Evolutionary conservation across 2,888 invertebrate species (phyloP), one percentile per base, ranked within the genome.

Genomic region (Papilio demoleus): DNA sequence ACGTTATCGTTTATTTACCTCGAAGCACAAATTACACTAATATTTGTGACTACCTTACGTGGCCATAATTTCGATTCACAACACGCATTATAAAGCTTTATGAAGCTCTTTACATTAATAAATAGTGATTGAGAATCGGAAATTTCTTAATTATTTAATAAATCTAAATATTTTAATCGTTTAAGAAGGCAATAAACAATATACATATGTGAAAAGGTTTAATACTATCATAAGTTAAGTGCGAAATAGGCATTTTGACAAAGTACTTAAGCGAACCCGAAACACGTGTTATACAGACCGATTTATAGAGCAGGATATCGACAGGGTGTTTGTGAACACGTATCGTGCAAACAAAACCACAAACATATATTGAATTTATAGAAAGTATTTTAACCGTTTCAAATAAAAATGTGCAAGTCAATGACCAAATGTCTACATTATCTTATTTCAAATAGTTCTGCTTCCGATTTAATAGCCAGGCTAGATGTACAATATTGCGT

Each of bases 61-160:
- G 92, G 92, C 91, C 90, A 89, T 90, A 89, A 84, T 90, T 91
- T 92, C 89, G 90, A 89, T 92, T 92, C 92, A 92, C 92, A 92
- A 92, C 92, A 87, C 92, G 90, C 85, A 84, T 87, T 85, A 91
- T 92, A 92, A 92, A 92, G 92, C 92, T 91, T 91, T 80, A 82
- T 88, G 85, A 92, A 92, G 92, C 92, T 92, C 92, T 85, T 92
- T 89, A 91, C 85, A 88, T 88, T 88, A 88, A 81, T 78, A 74
- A 72, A 76, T 79, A 85, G 85, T 81, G 78, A 81, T 82, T 78
- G 78, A 84, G 80, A 77, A 69, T 69, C 58, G 73, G 83, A 81
- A 80, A 78, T 85, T 85, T 72, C 79, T 80, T 87, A 85, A 80
- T 76, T 79, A 80, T 77, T 74, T 79, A 79, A 77, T 81, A 82